Evolutionary conservation across 2,797 vertebrate genomes (phyloP), one percentile per base, ranked within the genome.

Genomic region (Sternarchorhynchus goeldii): DNA sequence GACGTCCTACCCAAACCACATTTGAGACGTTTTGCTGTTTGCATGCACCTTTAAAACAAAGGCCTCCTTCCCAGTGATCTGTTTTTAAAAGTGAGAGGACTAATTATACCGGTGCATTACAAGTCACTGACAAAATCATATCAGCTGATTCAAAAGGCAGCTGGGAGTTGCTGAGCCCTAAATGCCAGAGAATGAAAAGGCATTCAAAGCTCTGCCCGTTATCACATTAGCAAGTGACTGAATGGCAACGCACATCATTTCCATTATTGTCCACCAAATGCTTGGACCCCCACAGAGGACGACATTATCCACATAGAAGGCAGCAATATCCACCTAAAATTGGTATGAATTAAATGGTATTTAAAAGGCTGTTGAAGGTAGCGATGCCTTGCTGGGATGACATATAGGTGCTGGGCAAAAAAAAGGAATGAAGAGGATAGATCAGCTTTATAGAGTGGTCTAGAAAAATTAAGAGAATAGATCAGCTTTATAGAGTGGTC

Each of bases 231-330:
- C 60, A 29, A 67, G 34, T 78, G 62, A 75, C 18, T 75, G 69
- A 78, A 71, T 70, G 56, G 70, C 77, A 75, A 79, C 60, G 65
- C 31, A 53, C 41, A 57, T 60, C 62, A 41, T 80, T 53, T 79
- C 75, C 73, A 73, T 83, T 12, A 65, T 68, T 77, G 78, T 58
- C 53, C 59, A 36, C 66, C 60, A 77, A 21, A 60, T 62, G 59
- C 62, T 53, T 80, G 32, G 39, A 71, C 50, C 53, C 59, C 75
- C 34, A 80, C n/a, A 16, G 32, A 58, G 65, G 45, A 50, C 36
- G 58, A 53, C 31, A 68, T 63, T 76, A 78, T 78, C 34, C 57
- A 78, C 29, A 7, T 25, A 72, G 70, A 36, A 65, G 55, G 73
- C 58, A 69, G 66, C 57, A 41, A 41, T 36, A 76, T 41, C 36